Percentiles rank a stretch among this genome's conserved stretches.
phyloP scores from a whole-genome alignment of 2,113 vertebrate species.

The Sus scrofa region DNA sequence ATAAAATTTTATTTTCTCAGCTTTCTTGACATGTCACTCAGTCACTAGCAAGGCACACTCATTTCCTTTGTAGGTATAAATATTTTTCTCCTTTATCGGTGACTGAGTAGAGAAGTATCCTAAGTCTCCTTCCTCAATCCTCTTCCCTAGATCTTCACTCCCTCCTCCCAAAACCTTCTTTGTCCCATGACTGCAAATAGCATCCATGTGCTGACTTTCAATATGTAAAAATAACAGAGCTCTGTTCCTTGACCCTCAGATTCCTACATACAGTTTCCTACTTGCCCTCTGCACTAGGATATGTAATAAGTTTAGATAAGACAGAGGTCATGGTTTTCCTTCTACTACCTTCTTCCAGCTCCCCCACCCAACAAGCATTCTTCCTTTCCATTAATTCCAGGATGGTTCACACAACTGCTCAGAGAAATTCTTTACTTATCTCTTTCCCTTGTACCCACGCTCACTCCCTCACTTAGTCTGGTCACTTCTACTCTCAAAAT shows the following conservation, averaged over 20 bases:
- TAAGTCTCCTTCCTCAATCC: accelerated
- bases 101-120: neutral
- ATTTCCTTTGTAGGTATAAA: neutral
- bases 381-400: neutral
- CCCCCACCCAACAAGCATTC: neutral
- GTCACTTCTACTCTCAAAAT: neutral
- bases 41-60: neutral
- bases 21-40: neutral
- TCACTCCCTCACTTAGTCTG: neutral
- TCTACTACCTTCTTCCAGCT: neutral
- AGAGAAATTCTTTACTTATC: neutral
- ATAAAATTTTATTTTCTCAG: neutral
- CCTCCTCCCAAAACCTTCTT: neutral
- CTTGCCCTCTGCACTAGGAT: neutral
- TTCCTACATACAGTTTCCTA: neutral
- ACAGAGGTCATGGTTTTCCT: neutral
- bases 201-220: neutral
- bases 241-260: neutral
- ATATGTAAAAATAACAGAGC: neutral
- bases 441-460: neutral
- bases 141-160: neutral
- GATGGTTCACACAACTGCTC: neutral
- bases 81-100: neutral
- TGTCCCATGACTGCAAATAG: neutral
- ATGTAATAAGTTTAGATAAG: neutral